Evolutionary conservation across 2,888 invertebrate genomes (phyloP).

Genomic region (Esperia sulphurella): DNA sequence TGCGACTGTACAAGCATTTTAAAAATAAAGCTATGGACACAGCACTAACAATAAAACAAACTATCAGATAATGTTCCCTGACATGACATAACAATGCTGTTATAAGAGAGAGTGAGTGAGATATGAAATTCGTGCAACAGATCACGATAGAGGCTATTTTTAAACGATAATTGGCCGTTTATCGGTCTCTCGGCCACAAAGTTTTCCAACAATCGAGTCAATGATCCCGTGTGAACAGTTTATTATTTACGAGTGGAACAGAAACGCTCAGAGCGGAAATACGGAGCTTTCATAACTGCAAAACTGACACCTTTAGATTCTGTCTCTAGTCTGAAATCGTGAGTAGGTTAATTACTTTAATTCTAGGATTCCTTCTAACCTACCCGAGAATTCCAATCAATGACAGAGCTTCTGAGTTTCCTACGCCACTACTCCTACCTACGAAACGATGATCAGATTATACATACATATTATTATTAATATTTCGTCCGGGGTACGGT

Average conservation of each 20-base stretch:
- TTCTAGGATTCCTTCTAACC: background rate
- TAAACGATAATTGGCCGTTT: slow-evolving; percentile 28
- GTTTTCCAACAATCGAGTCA: slow-evolving; percentile 21
- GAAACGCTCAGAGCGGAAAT: slow-evolving; percentile 6
- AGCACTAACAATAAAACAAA: too few relatives aligned
- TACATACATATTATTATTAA: too few relatives aligned
- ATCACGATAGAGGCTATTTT: slow-evolving; percentile 12
- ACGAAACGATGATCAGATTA: too few relatives aligned
- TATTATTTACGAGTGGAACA: slow-evolving; percentile 11
- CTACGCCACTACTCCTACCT: too few relatives aligned
- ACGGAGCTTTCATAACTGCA: slow-evolving; percentile 6
- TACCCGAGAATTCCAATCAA: too few relatives aligned
- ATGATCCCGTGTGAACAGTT: slow-evolving; percentile 30
- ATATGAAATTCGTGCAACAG: slow-evolving; percentile 17
- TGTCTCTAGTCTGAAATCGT: background rate
- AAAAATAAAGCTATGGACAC: too few relatives aligned
- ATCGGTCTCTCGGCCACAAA: slow-evolving; percentile 24
- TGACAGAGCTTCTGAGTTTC: too few relatives aligned
- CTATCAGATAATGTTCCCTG: too few relatives aligned
- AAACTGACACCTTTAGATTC: slow-evolving; percentile 14
- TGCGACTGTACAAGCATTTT: too few relatives aligned
- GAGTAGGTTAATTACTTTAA: background rate
- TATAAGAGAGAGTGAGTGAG: too few relatives aligned
- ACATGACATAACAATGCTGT: too few relatives aligned
- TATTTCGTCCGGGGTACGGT: too few relatives aligned